Conservation (phyloP, 2,888 invertebrate species). For the Dastarcus helophoroides region DNA sequence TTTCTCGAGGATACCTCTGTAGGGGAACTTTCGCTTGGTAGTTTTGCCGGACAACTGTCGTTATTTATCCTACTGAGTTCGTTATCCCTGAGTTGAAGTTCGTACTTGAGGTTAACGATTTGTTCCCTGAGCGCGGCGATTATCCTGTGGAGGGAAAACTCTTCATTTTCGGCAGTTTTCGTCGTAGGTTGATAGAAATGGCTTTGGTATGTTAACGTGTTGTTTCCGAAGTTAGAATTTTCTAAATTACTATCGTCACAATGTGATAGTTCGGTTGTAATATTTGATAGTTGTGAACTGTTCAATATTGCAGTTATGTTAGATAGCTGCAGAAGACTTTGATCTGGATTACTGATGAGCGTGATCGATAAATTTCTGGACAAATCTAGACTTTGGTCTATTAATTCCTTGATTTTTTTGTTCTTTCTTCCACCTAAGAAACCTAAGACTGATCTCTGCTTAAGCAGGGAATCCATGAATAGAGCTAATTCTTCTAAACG, state of each 20-base stretch:
- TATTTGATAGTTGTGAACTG: constrained; percentile 28
- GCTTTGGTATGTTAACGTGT: constrained; percentile 30
- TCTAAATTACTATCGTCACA: constrained; percentile 16
- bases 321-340: constrained; percentile 39
- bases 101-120: constrained; percentile 32
- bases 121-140: constrained; percentile 30
- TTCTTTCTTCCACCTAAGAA: constrained; percentile 41
- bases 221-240: constrained; percentile 27
- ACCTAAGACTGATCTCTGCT: constrained; percentile 47
- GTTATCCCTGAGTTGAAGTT: constrained; percentile 30
- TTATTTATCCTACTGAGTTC: constrained; percentile 31
- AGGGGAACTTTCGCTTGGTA: too few relatives aligned
- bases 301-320: constrained; percentile 39
- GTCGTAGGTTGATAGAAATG: constrained; percentile 24
- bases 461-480: constrained; percentile 52
- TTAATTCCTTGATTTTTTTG: constrained; percentile 41
- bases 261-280: constrained; percentile 32
- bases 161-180: too few relatives aligned
- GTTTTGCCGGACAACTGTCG: too few relatives aligned
- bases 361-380: constrained; percentile 40
- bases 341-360: constrained; percentile 36
- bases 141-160: too few relatives aligned
- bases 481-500: constrained; percentile 54
- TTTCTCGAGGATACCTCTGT: too few relatives aligned
- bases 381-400: constrained; percentile 43